Conservation (phyloP, 2,113 vertebrate genomes). For the Daubentonia madagascariensis region DNA sequence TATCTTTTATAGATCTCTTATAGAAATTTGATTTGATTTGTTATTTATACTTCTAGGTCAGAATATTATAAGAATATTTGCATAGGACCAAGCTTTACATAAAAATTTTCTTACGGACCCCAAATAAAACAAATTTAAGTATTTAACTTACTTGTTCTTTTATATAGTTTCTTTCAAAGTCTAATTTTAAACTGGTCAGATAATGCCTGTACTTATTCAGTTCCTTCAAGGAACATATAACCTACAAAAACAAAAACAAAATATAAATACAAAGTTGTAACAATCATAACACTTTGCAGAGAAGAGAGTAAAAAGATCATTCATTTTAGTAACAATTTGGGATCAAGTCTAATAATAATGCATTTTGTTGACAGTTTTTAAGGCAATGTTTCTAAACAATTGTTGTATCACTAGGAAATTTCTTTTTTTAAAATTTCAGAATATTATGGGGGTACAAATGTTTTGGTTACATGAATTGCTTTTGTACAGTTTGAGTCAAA, state of each 20-base stretch:
- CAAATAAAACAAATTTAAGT: slow-evolving; percentile 24
- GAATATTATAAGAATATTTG: slow-evolving; percentile 4
- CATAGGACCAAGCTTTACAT: neutral
- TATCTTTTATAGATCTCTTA: neutral
- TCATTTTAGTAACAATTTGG: slow-evolving; percentile 3
- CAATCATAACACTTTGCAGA: neutral
- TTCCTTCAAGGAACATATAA: slow-evolving; percentile 73
- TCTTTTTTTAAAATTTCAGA: neutral
- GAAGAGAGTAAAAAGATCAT: neutral
- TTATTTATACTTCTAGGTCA: slow-evolving; percentile 9
- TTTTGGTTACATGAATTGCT: no score
- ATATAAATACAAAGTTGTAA: neutral
- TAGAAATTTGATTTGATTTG: neutral
- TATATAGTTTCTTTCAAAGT: slow-evolving; percentile 74
- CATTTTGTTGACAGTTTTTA: neutral
- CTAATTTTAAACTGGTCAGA: slow-evolving; percentile 74
- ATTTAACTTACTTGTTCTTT: slow-evolving; percentile 75
- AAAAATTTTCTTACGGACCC: neutral
- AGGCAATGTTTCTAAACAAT: neutral
- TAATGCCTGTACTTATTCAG: slow-evolving; percentile 77
- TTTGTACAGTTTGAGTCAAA: no score
- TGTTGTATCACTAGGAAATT: slow-evolving; percentile 14
- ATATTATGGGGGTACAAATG: no score
- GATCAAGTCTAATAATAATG: slow-evolving; percentile 1
- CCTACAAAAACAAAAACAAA: slow-evolving; percentile 50